These are phyloP conservation scores for Gephyroberyx darwinii DNA, from an alignment of 2,797 vertebrate genomes.

Conservation along the genomic window DNA sequence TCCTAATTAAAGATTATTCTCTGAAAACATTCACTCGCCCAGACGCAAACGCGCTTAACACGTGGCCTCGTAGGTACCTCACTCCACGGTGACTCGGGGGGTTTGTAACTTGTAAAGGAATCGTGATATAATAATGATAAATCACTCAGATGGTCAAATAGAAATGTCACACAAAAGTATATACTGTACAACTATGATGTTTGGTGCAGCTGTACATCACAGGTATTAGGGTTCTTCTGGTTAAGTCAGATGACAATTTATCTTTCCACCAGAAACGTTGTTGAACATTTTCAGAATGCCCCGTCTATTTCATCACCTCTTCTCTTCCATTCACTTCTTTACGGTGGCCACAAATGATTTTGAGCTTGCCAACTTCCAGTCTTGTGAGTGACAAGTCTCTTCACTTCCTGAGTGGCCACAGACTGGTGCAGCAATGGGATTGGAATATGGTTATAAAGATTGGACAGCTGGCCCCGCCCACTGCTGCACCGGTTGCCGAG, in stretches of 20 bases:
- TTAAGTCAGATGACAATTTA: slow-evolving; percentile 57
- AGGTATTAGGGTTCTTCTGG: slow-evolving; percentile 73
- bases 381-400: slow-evolving; percentile 14
- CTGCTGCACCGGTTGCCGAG: slow-evolving; percentile 33
- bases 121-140: slow-evolving; percentile 39
- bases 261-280: slow-evolving; percentile 32
- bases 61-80: slow-evolving; percentile 28
- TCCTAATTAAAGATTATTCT: slow-evolving; percentile 6
- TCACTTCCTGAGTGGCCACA: slow-evolving; percentile 32
- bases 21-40: slow-evolving; percentile 8
- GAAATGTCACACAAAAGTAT: slow-evolving; percentile 50
- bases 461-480: background rate
- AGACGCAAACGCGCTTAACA: slow-evolving; percentile 14
- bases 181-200: slow-evolving; percentile 47
- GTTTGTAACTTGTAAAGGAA: too few species aligned
- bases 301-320: slow-evolving; percentile 23
- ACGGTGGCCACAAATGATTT: slow-evolving; percentile 31
- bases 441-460: slow-evolving; percentile 41
- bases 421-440: slow-evolving; percentile 27
- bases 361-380: slow-evolving; percentile 1
- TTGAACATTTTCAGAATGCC: slow-evolving; percentile 27
- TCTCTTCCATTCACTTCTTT: slow-evolving; percentile 16
- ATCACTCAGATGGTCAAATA: slow-evolving; percentile 40
- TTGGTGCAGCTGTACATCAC: slow-evolving; percentile 77
- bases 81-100: too few species aligned